phyloP scores from a whole-genome alignment of 2,113 vertebrate genomes.

The Triplophysa rosa region DNA sequence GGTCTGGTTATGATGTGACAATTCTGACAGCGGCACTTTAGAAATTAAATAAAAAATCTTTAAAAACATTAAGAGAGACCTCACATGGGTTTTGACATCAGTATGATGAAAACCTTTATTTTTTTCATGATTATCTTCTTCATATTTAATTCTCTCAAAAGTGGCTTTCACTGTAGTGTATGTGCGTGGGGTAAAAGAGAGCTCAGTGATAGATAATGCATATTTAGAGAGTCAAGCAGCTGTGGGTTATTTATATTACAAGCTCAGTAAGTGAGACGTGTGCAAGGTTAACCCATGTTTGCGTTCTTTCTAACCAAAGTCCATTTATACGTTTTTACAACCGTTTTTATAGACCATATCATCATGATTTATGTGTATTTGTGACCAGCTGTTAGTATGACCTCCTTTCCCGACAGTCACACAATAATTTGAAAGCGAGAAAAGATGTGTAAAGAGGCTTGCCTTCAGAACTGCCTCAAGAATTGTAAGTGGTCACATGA shows the following conservation, averaged over 20 bases:
- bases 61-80: too few relatives aligned
- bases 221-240: conserved; percentile 58
- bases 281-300: not conserved
- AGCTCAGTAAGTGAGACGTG: conserved; percentile 23
- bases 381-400: not conserved
- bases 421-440: not conserved
- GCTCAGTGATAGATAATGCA: conserved; percentile 4
- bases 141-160: not conserved
- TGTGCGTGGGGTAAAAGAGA: conserved; percentile 12
- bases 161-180: not conserved
- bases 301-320: not conserved
- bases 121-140: not conserved
- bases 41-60: too few relatives aligned
- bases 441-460: too few relatives aligned
- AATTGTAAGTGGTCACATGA: not conserved
- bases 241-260: conserved; percentile 65
- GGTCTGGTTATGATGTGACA: too few relatives aligned
- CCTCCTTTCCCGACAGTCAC: not conserved
- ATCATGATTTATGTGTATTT: conserved; percentile 2
- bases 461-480: not conserved
- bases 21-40: too few relatives aligned
- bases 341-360: conserved; percentile 3
- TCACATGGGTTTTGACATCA: too few relatives aligned
- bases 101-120: too few relatives aligned
- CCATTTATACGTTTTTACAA: not conserved